Base-by-base conservation (phyloP, 2,888 invertebrate genomes). In the Dasypolia templi region DNA sequence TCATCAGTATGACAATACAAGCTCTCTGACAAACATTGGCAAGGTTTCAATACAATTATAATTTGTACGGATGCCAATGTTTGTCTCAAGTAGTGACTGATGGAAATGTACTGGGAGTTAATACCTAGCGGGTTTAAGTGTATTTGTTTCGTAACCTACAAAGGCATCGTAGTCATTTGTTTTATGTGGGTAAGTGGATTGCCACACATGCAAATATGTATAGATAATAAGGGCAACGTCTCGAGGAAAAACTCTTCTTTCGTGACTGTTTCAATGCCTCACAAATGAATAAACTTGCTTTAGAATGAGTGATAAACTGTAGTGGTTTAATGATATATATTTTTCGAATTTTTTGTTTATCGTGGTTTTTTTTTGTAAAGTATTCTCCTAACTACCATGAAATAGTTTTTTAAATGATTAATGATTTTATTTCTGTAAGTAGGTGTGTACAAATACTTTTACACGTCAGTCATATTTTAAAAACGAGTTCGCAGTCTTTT, bases 31-130 rank as follows among this genome's bases (percentile, higher is more conserved):
- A 87, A 84, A 87, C 79, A 79, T 87, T 87, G 88, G 88, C 87
- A 82, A 63, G 69, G 78, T 84, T 82, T 87, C 86, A 83, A 87
- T 81, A 79, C 86, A 82, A 86, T 87, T 87, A 87, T 87, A 85
- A 87, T 87, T 87, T 83, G 85, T 86, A 80, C 75, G 75, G 67
- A 82, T 72, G 88, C 83, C 86, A 87, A 83, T 74, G 76, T 85
- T 83, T 73, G 72, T 58, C 53, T 74, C 61, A 70, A 84, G 76
- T 76, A 62, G 68, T 67, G 73, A 72, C 29, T 66, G 59, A 35
- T 26, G 72, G 46, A n/a, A 42, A 62, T 56, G 22, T 49, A 71
- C 44, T 70, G 62, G 22, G 0, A 2, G 4, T n/a, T 3, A 46
- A 2, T 32, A 3, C n/a, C n/a, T n/a, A 7, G 26, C 62, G 51